These are phyloP conservation scores for Alauda arvensis DNA, from an alignment of 2,797 vertebrate species.

Conservation along the genomic window DNA sequence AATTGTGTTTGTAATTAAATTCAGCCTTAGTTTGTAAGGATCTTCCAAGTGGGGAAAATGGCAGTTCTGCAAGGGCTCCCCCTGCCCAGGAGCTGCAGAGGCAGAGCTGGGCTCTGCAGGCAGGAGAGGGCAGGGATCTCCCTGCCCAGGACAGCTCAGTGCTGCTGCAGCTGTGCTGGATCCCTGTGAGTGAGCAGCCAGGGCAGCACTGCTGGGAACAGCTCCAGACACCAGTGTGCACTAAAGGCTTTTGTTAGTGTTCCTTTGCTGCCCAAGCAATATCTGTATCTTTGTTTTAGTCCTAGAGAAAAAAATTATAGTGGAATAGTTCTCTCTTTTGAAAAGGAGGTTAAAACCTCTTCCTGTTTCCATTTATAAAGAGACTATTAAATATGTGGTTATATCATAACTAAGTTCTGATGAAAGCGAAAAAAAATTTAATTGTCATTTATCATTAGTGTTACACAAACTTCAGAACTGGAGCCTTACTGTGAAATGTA, in stretches of 20 bases:
- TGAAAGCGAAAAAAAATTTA: neutral
- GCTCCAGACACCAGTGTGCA: fast-evolving
- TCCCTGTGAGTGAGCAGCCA: fast-evolving
- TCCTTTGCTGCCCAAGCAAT: neutral
- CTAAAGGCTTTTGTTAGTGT: neutral
- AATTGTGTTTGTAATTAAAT: neutral
- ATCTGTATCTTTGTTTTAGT: neutral
- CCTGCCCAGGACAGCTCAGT: neutral
- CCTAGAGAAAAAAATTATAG: neutral
- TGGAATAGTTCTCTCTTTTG: neutral
- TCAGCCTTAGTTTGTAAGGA: neutral
- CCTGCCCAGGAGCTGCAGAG: too few relatives aligned
- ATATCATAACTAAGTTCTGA: neutral
- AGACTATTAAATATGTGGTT: neutral
- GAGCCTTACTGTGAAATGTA: neutral
- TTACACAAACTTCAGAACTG: neutral
- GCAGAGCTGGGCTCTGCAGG: too few relatives aligned
- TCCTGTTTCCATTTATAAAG: neutral
- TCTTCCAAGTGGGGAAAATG: neutral
- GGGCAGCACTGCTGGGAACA: neutral
- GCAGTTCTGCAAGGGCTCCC: neutral
- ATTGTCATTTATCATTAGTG: neutral
- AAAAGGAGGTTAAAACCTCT: neutral
- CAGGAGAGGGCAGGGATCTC: too few relatives aligned
- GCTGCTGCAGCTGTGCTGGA: neutral